Conservation (phyloP, 2,797 vertebrate genomes). For the Channallabes apus region DNA sequence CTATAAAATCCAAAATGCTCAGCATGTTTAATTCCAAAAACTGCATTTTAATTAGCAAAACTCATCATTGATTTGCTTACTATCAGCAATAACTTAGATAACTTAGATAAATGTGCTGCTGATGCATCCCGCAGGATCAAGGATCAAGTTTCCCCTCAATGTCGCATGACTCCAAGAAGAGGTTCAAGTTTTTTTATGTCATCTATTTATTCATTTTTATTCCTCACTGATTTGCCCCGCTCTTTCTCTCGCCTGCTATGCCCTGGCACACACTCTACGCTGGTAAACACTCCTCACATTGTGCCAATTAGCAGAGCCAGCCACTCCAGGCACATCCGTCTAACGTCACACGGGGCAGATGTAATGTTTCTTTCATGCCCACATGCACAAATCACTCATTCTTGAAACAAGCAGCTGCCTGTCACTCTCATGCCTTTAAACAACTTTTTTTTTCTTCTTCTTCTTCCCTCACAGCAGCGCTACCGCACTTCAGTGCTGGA, state of each 20-base stretch:
- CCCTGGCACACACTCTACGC: constrained; percentile 60
- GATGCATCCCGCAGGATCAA: background rate
- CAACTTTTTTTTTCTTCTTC: too few relatives aligned
- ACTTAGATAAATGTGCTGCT: background rate
- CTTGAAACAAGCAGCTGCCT: constrained; percentile 22
- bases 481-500: background rate
- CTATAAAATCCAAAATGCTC: too few relatives aligned
- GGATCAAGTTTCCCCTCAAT: background rate
- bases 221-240: background rate
- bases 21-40: too few relatives aligned
- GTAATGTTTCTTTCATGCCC: constrained; percentile 33
- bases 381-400: constrained; percentile 23
- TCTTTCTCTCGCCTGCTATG: constrained; percentile 37
- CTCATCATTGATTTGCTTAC: too few relatives aligned
- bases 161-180: background rate
- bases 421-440: background rate
- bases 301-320: constrained; percentile 50
- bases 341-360: constrained; percentile 44
- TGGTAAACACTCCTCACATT: constrained; percentile 66
- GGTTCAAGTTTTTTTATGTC: background rate
- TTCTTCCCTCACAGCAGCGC: background rate
- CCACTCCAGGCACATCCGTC: constrained; percentile 44
- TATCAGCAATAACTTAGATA: background rate
- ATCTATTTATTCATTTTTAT: background rate
- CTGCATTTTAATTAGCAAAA: too few relatives aligned